Base-by-base conservation (phyloP, 1,140 invertebrate genomes). In the Lepidurus packardi region DNA sequence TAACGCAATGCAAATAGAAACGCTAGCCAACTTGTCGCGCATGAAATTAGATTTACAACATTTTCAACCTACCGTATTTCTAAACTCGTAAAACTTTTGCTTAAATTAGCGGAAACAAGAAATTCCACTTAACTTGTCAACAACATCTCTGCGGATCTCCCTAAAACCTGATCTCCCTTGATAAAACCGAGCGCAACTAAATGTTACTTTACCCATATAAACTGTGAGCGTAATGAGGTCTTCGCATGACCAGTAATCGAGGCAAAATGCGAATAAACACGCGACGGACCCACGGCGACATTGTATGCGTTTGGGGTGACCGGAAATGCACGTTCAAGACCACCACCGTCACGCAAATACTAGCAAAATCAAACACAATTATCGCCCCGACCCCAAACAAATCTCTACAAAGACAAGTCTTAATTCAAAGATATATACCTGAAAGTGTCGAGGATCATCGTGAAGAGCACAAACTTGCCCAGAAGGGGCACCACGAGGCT, bases 401-500 rank as follows among this genome's bases (percentile, higher is more conserved):
- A 16, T 4, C 8, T 21, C 53, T 65, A n/a, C 53, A 7, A 13
- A 65, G 21, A 21, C n/a, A 65, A 65, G 21, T 13, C 53, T 65
- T 65, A 21, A 65, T 65, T 65, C 7, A 34, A 34, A 65, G 5
- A 16, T 65, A 6, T 85, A 87, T 87, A 95, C 90, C 97, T 99
- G 86, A 95, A 93, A 73, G 94, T 95, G 84, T 99, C 97, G 81
- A 99, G 90, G 83, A 99, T 98, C 96, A 99, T 98, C 75, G 98
- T 99, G 89, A 99, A 99, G 78, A 99, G 91, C 82, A 99, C 93
- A 87, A 99, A 99, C 88, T 99, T 99, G 81, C 98, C 97, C 80
- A 99, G 91, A 80, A 99, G 89, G 78, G 98, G 97, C 81, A 99
- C 96, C 74, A 98, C 97, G 79, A 99, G 90, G 76, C 96, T 98